Evolutionary conservation across 2,797 vertebrate species (phyloP), one percentile per base, ranked within the genome.

Genomic region (Picus viridis): DNA sequence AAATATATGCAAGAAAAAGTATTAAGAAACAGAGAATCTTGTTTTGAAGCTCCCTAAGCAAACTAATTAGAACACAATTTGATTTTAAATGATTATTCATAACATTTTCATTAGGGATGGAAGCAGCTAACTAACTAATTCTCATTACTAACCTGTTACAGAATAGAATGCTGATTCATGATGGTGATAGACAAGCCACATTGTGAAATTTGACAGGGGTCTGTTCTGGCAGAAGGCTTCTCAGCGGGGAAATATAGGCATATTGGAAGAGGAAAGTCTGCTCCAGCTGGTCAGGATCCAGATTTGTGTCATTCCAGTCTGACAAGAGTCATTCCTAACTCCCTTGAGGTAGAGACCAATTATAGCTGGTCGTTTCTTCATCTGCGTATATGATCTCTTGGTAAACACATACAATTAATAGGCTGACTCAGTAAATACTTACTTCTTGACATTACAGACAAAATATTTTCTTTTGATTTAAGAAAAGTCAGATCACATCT

Each of bases 211-310:
- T 89, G 92, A 90, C 57, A 69, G 47, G 16, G 47, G 13, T 6
- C 14, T 61, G 39, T 57, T 94, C 77, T 84, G 62, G 72, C 88
- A 94, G 90, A 96, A 91, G 77, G 67, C 43, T 86, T 93, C 93
- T 90, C 95, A 94, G 92, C 83, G 91, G 93, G 94, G 62, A 87
- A 81, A 91, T 74, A 64, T 2, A 6, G 34, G 24, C 27, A 89
- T 94, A 90, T 57, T 79, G 69, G 45, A 94, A 81, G 43, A 65
- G 27, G 18, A 80, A 73, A 84, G 39, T 45, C 65, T 90, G 72
- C 49, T 94, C 74, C 82, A 85, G 49, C 65, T 94, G 84, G 82
- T 84, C 49, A 74, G 34, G 15, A 74, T 92, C 74, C 94, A 94
- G 32, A 87, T 87, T 80, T 92, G 20, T 95, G 88, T 92, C 93